Evolutionary conservation across 1,140 invertebrate genomes (phyloP).

Genomic region (Leptinotarsa defecta): DNA sequence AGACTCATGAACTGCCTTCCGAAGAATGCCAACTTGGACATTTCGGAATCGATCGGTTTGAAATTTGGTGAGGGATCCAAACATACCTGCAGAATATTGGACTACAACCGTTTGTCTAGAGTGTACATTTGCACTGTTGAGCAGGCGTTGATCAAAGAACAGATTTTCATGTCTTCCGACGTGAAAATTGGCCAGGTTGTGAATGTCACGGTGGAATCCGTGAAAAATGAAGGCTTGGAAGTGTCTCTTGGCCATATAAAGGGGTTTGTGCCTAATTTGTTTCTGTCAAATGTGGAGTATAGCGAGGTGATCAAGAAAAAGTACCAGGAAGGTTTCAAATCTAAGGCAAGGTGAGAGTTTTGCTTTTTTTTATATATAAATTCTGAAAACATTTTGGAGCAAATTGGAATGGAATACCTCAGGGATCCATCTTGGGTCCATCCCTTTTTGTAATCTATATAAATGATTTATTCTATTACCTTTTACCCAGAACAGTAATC

Average conservation of each 20-base stretch:
- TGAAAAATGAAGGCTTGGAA: conserved; percentile 53
- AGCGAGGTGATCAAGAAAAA: conserved; percentile 49
- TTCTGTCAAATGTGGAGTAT: conserved; percentile 47
- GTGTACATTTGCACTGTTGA: conserved; percentile 66
- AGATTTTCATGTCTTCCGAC: conserved; percentile 58
- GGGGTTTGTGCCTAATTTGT: conserved; percentile 54
- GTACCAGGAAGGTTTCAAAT: conserved; percentile 57
- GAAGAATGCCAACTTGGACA: conserved; percentile 37
- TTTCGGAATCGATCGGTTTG: conserved; percentile 53
- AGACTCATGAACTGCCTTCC: conserved; percentile 38
- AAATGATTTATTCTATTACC: no score
- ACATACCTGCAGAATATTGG: conserved; percentile 63
- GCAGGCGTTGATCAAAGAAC: conserved; percentile 59
- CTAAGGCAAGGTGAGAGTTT: conserved; percentile 54
- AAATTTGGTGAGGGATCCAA: conserved; percentile 59
- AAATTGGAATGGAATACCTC: no score
- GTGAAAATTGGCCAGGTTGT: conserved; percentile 61
- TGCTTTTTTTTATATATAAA: no score
- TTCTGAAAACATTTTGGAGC: no score
- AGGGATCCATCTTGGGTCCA: no score
- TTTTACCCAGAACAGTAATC: no score
- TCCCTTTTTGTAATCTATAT: no score
- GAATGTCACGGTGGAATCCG: conserved; percentile 56
- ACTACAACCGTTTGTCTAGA: conserved; percentile 63
- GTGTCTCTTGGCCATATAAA: conserved; percentile 53